Conservation (phyloP, 2,113 vertebrate genomes). For the Mus spicilegus region DNA sequence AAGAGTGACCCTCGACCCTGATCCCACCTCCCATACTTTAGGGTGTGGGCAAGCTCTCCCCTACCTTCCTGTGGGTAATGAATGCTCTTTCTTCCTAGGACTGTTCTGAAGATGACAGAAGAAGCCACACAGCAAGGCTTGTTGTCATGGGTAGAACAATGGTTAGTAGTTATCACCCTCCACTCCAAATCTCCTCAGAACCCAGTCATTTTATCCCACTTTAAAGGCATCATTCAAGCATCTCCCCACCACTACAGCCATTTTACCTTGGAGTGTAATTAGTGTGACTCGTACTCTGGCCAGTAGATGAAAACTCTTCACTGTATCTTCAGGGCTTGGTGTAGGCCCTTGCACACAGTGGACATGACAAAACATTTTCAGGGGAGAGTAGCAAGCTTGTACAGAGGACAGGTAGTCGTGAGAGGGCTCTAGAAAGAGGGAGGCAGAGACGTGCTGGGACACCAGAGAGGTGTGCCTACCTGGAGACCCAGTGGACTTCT, state of each 20-base stretch:
- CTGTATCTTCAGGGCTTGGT: rapidly evolving
- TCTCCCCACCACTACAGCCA: background rate
- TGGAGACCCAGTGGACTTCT: background rate
- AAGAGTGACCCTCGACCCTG: rapidly evolving
- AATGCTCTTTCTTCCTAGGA: background rate
- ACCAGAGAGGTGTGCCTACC: background rate
- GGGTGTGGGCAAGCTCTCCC: background rate
- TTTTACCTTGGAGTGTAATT: background rate
- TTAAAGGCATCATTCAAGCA: background rate
- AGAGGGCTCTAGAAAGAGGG: background rate
- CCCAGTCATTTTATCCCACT: background rate
- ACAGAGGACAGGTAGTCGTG: background rate
- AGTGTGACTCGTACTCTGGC: background rate
- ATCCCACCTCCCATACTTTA: background rate
- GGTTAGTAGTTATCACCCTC: background rate
- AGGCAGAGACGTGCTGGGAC: background rate
- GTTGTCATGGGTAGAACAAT: rapidly evolving
- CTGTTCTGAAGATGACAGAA: background rate
- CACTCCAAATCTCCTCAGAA: background rate
- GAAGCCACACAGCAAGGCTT: background rate
- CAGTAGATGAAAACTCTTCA: background rate
- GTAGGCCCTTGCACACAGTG: background rate
- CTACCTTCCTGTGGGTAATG: background rate
- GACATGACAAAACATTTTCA: background rate
- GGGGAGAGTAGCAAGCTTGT: too few species aligned